phyloP scores from a whole-genome alignment of 2,113 vertebrate species.

The Callocephalon fimbriatum region DNA sequence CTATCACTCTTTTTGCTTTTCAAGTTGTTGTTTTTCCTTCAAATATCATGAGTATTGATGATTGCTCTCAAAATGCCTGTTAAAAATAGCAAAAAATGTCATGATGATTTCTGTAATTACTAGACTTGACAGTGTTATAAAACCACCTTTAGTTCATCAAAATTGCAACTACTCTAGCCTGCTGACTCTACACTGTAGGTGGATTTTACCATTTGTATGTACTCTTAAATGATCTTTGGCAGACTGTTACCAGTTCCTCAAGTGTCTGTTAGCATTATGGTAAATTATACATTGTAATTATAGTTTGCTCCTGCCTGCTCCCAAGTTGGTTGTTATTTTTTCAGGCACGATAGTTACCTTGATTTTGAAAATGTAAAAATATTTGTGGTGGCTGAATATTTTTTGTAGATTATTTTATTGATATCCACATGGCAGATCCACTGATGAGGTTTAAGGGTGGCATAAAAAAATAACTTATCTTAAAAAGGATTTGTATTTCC shows the following conservation, averaged over 20 bases:
- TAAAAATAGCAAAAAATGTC: background rate
- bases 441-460: background rate
- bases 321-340: background rate
- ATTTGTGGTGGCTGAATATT: background rate
- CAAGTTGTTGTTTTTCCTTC: background rate
- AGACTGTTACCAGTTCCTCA: background rate
- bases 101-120: background rate
- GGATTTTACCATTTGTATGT: background rate
- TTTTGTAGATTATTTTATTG: background rate
- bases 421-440: background rate
- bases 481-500: background rate
- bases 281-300: background rate
- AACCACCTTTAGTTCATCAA: background rate
- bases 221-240: background rate
- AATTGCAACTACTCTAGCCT: background rate
- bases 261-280: background rate
- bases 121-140: background rate
- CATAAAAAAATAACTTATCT: background rate
- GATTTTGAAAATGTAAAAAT: background rate
- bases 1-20: background rate
- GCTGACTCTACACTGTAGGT: background rate
- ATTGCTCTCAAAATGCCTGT: background rate
- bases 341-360: background rate
- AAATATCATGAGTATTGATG: fast-evolving
- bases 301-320: background rate